Evolutionary conservation across 2,888 invertebrate genomes (phyloP).

Genomic region (Nymphalis urticae): DNA sequence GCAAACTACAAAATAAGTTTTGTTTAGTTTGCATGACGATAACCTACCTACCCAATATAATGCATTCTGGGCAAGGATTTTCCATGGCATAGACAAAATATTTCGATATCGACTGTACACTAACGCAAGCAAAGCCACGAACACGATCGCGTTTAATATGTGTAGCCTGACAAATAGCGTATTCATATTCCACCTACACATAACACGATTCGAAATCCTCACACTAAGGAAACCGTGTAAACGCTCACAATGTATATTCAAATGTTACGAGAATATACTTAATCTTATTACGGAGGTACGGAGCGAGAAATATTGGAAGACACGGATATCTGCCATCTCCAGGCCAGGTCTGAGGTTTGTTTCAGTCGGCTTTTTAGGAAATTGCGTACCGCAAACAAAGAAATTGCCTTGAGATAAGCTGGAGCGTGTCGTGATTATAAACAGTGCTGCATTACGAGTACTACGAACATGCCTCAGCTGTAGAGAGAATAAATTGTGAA

Average conservation of each 20-base stretch:
- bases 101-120: not conserved
- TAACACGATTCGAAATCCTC: constrained; percentile 20
- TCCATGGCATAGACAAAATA: not conserved
- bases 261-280: constrained; percentile 24
- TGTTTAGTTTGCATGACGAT: too few species aligned
- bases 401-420: constrained; percentile 71
- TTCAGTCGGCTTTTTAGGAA: constrained; percentile 66
- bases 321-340: constrained; percentile 66
- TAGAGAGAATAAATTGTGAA: constrained; percentile 1
- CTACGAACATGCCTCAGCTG: constrained; percentile 16
- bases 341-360: constrained; percentile 62
- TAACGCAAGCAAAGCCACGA: not conserved
- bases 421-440: constrained; percentile 59
- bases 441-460: constrained; percentile 31
- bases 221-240: constrained; percentile 12
- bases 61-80: too few species aligned
- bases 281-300: constrained; percentile 21
- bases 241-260: constrained; percentile 16
- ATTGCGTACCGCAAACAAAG: constrained; percentile 76
- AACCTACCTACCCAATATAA: too few species aligned
- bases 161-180: constrained; percentile 17
- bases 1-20: too few species aligned
- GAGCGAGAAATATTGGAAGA: constrained; percentile 18
- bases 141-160: not conserved
- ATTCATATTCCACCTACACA: constrained; percentile 21